Conservation (phyloP, 2,888 invertebrate genomes). For the Drosophila dives region DNA sequence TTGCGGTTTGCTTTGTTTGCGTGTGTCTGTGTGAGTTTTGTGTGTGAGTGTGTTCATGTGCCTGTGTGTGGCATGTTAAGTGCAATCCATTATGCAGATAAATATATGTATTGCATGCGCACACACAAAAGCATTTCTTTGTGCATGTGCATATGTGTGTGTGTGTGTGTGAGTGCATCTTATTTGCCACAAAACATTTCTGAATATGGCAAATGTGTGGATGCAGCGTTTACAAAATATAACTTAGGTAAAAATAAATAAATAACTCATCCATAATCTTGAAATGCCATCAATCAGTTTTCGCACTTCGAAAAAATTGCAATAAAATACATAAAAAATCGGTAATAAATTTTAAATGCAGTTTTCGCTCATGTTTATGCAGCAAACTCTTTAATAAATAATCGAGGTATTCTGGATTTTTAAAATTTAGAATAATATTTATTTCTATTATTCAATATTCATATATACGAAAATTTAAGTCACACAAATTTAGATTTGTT, state of each 20-base stretch:
- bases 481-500: neutral
- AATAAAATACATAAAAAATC: neutral
- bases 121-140: neutral
- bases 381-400: neutral
- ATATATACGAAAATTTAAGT: neutral
- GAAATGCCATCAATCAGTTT: conserved; percentile 46
- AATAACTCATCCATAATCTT: conserved; percentile 25
- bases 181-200: conserved; percentile 27
- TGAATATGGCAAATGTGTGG: conserved; percentile 1
- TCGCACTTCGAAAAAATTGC: conserved; percentile 18
- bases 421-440: neutral
- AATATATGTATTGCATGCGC: conserved; percentile 35
- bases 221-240: conserved; percentile 1
- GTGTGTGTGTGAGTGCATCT: conserved; percentile 13
- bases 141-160: conserved; percentile 2
- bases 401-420: neutral
- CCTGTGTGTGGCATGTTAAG: conserved; percentile 76
- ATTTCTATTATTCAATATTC: neutral
- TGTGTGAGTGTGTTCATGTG: conserved; percentile 32
- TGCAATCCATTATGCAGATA: conserved; percentile 80
- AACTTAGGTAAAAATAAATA: conserved; percentile 6
- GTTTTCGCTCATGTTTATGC: neutral
- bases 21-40: conserved; percentile 1
- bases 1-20: conserved; percentile 47
- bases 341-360: neutral